phyloP scores from a whole-genome alignment of 1,140 invertebrate genomes.

The Oryctes rhinoceros region DNA sequence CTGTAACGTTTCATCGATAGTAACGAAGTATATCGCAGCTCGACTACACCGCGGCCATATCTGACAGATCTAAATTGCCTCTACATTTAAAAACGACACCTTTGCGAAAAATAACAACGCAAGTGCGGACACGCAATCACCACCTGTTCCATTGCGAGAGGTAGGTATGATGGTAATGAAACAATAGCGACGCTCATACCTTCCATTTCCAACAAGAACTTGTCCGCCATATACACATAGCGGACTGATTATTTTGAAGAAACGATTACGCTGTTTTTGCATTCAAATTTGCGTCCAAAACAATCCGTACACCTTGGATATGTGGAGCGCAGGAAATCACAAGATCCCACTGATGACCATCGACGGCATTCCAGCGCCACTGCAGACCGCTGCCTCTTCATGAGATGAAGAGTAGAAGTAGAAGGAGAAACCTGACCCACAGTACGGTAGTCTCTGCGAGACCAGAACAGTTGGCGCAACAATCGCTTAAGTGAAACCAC shows the following conservation, averaged over 20 bases:
- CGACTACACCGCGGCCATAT: background rate
- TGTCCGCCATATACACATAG: background rate
- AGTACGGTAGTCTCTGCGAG: slow-evolving; percentile 42
- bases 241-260: slow-evolving; percentile 17
- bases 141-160: background rate
- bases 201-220: background rate
- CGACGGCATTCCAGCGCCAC: slow-evolving; percentile 53
- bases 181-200: too few relatives aligned
- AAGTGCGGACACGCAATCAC: background rate
- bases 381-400: slow-evolving; percentile 39
- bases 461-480: slow-evolving; percentile 28
- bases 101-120: slow-evolving; percentile 7
- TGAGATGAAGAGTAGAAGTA: slow-evolving; percentile 38
- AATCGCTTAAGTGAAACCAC: slow-evolving; percentile 31
- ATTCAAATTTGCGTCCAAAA: background rate
- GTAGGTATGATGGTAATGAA: too few relatives aligned
- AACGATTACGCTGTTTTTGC: slow-evolving; percentile 3
- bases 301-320: background rate
- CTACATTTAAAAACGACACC: background rate
- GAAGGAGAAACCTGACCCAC: slow-evolving; percentile 47
- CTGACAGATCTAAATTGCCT: slow-evolving; percentile 26
- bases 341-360: slow-evolving; percentile 52
- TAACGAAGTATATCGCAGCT: background rate
- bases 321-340: slow-evolving; percentile 36
- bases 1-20: background rate